phyloP scores from a whole-genome alignment of 2,888 invertebrate genomes.

The Thelaira solivaga region DNA sequence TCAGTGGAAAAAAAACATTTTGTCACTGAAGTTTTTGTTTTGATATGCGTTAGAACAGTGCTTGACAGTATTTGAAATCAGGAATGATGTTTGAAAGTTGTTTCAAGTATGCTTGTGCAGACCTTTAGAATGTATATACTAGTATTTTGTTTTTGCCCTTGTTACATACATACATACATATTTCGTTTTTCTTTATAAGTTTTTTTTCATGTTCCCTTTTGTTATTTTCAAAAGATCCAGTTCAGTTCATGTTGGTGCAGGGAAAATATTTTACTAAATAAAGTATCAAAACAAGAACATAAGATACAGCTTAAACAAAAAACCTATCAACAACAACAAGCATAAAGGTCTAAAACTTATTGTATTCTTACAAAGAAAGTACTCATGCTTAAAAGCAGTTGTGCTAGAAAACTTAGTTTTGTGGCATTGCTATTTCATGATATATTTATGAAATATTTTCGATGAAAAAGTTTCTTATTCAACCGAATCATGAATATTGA shows the following conservation, averaged over 20 bases:
- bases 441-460: too few relatives aligned
- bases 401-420: not conserved
- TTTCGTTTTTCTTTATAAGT: conserved; percentile 9
- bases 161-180: too few relatives aligned
- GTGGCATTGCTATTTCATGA: too few relatives aligned
- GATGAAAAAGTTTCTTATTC: too few relatives aligned
- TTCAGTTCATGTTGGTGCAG: conserved; percentile 19
- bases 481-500: too few relatives aligned
- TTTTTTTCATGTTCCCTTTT: not conserved
- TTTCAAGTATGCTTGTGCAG: too few relatives aligned
- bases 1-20: too few relatives aligned
- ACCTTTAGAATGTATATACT: too few relatives aligned
- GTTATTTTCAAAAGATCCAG: conserved; percentile 32
- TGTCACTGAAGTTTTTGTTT: too few relatives aligned
- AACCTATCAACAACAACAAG: conserved; percentile 12
- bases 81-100: too few relatives aligned
- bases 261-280: conserved; percentile 21
- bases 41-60: too few relatives aligned
- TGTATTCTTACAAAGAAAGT: conserved; percentile 39
- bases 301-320: conserved; percentile 16
- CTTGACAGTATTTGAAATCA: too few relatives aligned
- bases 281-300: conserved; percentile 8
- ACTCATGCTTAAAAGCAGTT: not conserved
- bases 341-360: conserved; percentile 55
- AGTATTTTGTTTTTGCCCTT: conserved; percentile 21